Percentiles rank a stretch among this genome's conserved stretches.
Evolutionary conservation across 2,888 invertebrate genomes (phyloP).

Genomic region (Mylabris sibirica): DNA sequence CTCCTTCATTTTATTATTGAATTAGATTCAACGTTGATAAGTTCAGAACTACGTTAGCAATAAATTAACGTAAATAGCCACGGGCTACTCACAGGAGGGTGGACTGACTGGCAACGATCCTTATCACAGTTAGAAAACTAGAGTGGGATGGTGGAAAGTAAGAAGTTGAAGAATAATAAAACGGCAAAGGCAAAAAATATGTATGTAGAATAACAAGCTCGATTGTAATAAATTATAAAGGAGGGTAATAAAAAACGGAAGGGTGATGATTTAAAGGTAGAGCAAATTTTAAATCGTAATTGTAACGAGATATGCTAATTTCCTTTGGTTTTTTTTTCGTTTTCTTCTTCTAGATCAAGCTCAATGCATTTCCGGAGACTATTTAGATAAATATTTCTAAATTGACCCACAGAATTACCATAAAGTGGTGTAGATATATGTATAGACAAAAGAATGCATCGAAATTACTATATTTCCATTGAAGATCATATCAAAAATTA

Average conservation of each 20-base stretch:
- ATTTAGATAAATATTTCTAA: neutral
- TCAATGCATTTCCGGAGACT: neutral
- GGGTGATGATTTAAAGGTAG: neutral
- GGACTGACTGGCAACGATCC: conserved; percentile 20
- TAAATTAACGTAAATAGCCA: conserved; percentile 34
- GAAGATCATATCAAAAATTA: neutral
- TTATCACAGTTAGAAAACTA: neutral
- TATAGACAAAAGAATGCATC: neutral
- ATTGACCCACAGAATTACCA: neutral
- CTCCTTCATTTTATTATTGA: conserved; percentile 33
- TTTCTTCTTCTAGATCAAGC: neutral
- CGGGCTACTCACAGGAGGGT: conserved; percentile 19
- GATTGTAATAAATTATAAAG: neutral
- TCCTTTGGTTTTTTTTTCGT: neutral
- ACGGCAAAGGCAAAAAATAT: neutral
- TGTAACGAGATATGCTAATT: neutral
- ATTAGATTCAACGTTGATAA: conserved; percentile 30
- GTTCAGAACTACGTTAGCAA: conserved; percentile 27
- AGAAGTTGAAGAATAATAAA: conserved; percentile 2
- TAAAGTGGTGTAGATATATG: neutral
- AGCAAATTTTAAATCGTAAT: neutral
- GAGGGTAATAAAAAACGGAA: neutral
- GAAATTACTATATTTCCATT: neutral
- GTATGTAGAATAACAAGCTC: neutral
- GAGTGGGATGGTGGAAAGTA: conserved; percentile 8